Conservation (phyloP, 2,113 vertebrate species). For the Montifringilla adamsi region DNA sequence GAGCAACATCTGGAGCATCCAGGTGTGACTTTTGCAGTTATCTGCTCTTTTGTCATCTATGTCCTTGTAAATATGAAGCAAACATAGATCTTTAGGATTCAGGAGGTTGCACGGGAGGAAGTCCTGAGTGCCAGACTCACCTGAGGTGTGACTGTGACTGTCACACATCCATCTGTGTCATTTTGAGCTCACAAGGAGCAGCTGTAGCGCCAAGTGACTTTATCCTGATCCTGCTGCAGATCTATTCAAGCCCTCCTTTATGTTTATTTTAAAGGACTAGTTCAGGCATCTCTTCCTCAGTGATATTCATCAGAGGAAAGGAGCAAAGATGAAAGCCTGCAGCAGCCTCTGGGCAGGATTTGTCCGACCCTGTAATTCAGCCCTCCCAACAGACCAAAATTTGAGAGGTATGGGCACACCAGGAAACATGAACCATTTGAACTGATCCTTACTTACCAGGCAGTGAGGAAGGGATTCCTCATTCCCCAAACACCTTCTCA, state of each 20-base stretch:
- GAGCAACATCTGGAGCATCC: background rate
- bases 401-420: background rate
- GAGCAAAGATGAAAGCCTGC: conserved; percentile 16
- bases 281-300: background rate
- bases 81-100: background rate
- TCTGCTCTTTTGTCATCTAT: background rate
- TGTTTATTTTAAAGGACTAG: background rate
- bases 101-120: background rate
- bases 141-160: background rate
- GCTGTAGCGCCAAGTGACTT: background rate
- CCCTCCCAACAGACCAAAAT: background rate
- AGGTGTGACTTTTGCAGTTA: background rate
- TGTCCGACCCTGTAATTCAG: conserved; percentile 30
- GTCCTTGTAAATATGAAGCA: background rate
- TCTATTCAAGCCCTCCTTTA: background rate
- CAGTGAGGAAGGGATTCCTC: background rate
- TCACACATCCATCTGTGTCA: background rate
- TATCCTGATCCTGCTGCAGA: background rate
- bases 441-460: background rate
- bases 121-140: background rate
- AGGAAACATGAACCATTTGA: background rate
- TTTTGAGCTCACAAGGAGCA: background rate
- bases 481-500: background rate
- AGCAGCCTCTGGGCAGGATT: conserved; percentile 57
- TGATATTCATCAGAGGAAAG: background rate